These are phyloP conservation scores for Hydrophis major DNA, from an alignment of 2,797 vertebrate species.

Conservation along the genomic window DNA sequence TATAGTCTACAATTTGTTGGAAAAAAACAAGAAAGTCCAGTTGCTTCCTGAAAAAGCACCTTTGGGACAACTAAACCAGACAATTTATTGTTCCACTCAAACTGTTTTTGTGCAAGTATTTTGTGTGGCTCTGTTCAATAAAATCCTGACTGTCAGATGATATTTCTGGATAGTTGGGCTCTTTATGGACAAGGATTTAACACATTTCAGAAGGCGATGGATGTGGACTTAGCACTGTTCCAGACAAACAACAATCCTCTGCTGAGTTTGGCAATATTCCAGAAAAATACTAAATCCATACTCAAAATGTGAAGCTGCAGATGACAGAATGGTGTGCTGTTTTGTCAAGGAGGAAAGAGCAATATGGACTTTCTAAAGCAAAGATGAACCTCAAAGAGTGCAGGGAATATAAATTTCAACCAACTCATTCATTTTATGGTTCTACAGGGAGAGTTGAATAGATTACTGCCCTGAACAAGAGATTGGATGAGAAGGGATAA, in stretches of 20 bases:
- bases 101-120: not conserved
- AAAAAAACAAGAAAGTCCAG: too few relatives aligned
- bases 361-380: not conserved
- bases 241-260: not conserved
- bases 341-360: not conserved
- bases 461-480: not conserved
- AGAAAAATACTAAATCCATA: not conserved
- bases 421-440: not conserved
- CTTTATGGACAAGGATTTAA: not conserved
- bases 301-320: not conserved
- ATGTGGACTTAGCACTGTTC: not conserved
- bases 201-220: not conserved
- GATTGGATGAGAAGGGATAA: not conserved
- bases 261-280: not conserved
- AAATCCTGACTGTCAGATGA: not conserved
- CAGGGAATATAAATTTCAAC: not conserved
- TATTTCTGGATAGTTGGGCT: not conserved
- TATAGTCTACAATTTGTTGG: too few relatives aligned
- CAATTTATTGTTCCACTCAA: not conserved
- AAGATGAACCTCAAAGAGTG: not conserved
- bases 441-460: not conserved
- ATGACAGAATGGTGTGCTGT: not conserved
- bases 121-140: not conserved
- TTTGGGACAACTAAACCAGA: not conserved
- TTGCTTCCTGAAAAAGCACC: too few relatives aligned